A percentile compares a stretch with the other conserved stretches of the same genome.
phyloP scores from a whole-genome alignment of 2,797 vertebrate genomes.

The Cryptoblepharus egeriae region DNA sequence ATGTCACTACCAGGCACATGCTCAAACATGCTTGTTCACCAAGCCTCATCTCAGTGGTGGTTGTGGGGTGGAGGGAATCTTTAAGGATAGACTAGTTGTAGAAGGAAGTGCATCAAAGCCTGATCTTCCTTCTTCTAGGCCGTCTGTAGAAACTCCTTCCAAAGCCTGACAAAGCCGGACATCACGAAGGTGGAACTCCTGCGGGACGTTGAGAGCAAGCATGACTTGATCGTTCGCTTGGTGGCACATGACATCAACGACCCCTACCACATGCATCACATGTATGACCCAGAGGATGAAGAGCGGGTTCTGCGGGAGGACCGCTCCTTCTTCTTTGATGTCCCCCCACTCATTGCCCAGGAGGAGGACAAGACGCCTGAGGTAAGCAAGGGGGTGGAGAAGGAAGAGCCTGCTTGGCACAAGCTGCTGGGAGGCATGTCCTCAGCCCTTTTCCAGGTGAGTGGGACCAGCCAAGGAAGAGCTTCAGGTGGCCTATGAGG shows the following conservation, averaged over 20 bases:
- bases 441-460: background rate
- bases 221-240: conserved; percentile 47
- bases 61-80: too few species aligned
- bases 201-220: conserved; percentile 65
- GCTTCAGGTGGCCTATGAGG: too few species aligned
- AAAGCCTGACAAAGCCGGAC: conserved; percentile 68
- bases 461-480: background rate
- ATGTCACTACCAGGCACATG: too few species aligned
- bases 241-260: background rate
- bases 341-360: background rate
- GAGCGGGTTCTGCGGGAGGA: conserved; percentile 23
- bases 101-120: too few species aligned
- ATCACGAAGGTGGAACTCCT: conserved; percentile 69
- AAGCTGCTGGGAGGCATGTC: too few species aligned
- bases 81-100: too few species aligned
- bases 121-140: background rate
- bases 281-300: background rate
- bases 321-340: background rate
- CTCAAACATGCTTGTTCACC: too few species aligned
- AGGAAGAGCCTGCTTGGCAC: background rate
- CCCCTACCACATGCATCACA: rapidly evolving
- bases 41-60: too few species aligned
- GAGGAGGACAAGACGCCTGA: background rate
- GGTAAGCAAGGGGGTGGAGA: background rate
- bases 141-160: conserved; percentile 69